phyloP scores from a whole-genome alignment of 2,113 vertebrate genomes.

The Rhombomys opimus region DNA sequence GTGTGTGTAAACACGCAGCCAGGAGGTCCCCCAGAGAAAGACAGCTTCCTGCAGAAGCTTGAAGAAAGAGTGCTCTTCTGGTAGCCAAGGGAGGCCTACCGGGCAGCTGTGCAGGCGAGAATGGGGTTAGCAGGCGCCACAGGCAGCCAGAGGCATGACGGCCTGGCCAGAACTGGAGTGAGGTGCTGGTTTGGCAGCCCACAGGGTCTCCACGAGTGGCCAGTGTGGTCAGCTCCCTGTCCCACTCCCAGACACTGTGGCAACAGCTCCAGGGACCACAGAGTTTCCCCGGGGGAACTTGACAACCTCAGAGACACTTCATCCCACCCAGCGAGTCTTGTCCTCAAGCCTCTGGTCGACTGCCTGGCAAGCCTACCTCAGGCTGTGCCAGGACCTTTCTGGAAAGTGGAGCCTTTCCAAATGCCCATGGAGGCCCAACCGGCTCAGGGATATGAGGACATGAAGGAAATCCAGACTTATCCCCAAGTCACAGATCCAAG shows the following conservation, averaged over 20 bases:
- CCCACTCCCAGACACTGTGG: accelerated
- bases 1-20: not conserved
- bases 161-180: not conserved
- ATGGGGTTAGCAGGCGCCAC: accelerated
- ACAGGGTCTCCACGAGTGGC: not conserved
- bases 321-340: not conserved
- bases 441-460: not conserved
- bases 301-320: not conserved
- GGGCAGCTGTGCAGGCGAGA: accelerated
- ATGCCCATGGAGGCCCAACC: accelerated
- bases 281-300: not conserved
- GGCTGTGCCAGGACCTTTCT: not conserved
- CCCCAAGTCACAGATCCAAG: not conserved
- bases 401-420: not conserved
- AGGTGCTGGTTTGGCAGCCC: not conserved
- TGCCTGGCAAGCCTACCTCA: not conserved
- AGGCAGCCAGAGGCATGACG: accelerated
- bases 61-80: not conserved
- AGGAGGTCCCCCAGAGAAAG: not conserved
- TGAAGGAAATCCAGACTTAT: accelerated
- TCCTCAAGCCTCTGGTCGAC: accelerated
- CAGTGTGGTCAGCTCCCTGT: not conserved
- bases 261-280: not conserved
- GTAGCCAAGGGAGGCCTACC: too few species aligned
- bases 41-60: not conserved